Percentiles rank a stretch among this genome's conserved stretches.
Evolutionary conservation across 2,797 vertebrate species (phyloP).

Genomic region (Diplodus puntazzo): DNA sequence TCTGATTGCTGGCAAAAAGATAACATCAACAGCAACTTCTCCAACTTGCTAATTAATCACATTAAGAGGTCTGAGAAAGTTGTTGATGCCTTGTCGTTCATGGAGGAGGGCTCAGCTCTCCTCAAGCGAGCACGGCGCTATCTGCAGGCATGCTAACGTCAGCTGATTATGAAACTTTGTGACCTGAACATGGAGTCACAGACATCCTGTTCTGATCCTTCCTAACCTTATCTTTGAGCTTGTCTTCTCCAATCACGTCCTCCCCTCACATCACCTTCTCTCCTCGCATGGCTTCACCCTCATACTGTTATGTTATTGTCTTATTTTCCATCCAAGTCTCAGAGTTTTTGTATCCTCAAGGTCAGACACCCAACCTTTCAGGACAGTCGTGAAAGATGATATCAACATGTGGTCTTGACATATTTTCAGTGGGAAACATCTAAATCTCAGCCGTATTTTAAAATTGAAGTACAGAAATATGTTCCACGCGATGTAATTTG

Average conservation of each 20-base stretch:
- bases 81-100: too few species aligned
- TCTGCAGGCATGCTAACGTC: too few species aligned
- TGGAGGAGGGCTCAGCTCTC: too few species aligned
- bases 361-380: background rate
- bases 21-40: too few species aligned
- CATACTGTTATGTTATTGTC: background rate
- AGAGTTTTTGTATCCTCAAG: background rate
- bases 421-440: background rate
- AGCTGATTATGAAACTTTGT: background rate
- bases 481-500: background rate
- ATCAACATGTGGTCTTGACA: slow-evolving; percentile 4
- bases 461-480: too few species aligned
- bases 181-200: background rate
- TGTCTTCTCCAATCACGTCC: background rate
- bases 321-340: background rate
- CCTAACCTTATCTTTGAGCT: background rate
- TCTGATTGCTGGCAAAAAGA: background rate
- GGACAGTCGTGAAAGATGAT: background rate
- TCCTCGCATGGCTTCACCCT: background rate
- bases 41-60: too few species aligned
- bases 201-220: background rate
- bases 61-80: too few species aligned
- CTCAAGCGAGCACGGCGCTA: too few species aligned
- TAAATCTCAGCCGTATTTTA: too few species aligned
- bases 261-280: background rate